Evolutionary conservation across 2,888 invertebrate genomes (phyloP).

Genomic region (Drosophila leonis): DNA sequence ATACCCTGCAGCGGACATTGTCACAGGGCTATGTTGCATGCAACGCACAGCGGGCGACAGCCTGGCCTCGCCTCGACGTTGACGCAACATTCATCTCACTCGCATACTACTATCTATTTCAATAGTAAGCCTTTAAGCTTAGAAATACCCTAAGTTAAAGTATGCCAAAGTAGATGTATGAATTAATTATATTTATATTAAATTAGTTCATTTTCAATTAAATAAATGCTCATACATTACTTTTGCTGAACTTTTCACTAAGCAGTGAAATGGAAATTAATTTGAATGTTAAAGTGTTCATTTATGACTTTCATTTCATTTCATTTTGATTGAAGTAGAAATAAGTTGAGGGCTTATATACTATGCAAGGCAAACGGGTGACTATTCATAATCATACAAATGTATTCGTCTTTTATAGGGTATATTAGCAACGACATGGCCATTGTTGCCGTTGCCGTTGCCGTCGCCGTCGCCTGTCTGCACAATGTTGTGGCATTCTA

Average conservation of each 20-base stretch:
- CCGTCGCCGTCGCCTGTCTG: neutral
- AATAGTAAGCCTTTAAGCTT: neutral
- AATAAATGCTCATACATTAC: neutral
- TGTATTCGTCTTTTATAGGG: slow-evolving; percentile 3
- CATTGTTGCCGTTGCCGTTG: neutral
- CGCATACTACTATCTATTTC: neutral
- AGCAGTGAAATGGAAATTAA: neutral
- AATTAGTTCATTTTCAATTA: too few relatives aligned
- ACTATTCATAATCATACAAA: too few relatives aligned
- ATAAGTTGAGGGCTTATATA: too few relatives aligned
- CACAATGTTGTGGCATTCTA: slow-evolving; percentile 46
- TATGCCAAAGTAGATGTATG: too few relatives aligned
- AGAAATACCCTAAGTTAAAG: neutral
- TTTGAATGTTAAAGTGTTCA: too few relatives aligned
- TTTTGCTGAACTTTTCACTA: neutral
- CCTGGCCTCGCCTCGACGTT: neutral
- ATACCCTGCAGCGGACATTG: slow-evolving; percentile 41
- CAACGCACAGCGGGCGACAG: slow-evolving; percentile 34
- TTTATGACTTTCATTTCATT: too few relatives aligned
- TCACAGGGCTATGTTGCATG: slow-evolving; percentile 24
- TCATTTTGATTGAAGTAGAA: neutral
- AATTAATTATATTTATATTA: too few relatives aligned
- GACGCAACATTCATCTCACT: neutral
- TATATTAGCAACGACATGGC: slow-evolving; percentile 3
- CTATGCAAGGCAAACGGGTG: neutral